Conservation (phyloP, 2,888 invertebrate species). For the Mythimna ferrago region DNA sequence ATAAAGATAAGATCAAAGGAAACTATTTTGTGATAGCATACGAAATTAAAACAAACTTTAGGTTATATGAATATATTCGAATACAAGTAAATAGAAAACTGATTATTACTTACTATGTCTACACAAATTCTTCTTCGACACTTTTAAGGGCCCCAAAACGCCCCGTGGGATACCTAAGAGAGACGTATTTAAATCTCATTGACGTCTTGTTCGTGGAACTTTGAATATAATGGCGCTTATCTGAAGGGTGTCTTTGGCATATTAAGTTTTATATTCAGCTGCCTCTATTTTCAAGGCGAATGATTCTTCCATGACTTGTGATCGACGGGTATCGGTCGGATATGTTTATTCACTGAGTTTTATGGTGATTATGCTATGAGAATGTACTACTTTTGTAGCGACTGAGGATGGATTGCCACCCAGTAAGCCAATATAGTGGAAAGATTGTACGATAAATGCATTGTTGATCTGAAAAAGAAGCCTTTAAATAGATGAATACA, state of each 20-base stretch:
- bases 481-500: background rate
- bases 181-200: slow-evolving; percentile 86
- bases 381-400: slow-evolving; percentile 49
- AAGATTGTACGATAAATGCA: slow-evolving; percentile 17
- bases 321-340: slow-evolving; percentile 54
- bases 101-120: no score
- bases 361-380: slow-evolving; percentile 52
- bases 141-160: slow-evolving; percentile 69
- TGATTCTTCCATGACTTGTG: slow-evolving; percentile 60
- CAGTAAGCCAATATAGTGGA: slow-evolving; percentile 17
- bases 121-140: background rate
- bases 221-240: slow-evolving; percentile 82
- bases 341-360: slow-evolving; percentile 63
- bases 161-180: slow-evolving; percentile 69
- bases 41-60: no score
- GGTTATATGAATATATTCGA: no score
- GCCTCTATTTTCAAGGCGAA: slow-evolving; percentile 50
- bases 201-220: slow-evolving; percentile 83
- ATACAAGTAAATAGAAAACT: no score
- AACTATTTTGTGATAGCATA: no score
- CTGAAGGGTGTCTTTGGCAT: slow-evolving; percentile 68
- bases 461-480: slow-evolving; percentile 12
- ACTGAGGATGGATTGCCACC: slow-evolving; percentile 36
- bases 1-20: no score
- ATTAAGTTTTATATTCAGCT: slow-evolving; percentile 67